A percentile compares a stretch with the other conserved stretches of the same genome.
phyloP scores from a whole-genome alignment of 2,113 vertebrate genomes.

The Dryoscopus gambensis region DNA sequence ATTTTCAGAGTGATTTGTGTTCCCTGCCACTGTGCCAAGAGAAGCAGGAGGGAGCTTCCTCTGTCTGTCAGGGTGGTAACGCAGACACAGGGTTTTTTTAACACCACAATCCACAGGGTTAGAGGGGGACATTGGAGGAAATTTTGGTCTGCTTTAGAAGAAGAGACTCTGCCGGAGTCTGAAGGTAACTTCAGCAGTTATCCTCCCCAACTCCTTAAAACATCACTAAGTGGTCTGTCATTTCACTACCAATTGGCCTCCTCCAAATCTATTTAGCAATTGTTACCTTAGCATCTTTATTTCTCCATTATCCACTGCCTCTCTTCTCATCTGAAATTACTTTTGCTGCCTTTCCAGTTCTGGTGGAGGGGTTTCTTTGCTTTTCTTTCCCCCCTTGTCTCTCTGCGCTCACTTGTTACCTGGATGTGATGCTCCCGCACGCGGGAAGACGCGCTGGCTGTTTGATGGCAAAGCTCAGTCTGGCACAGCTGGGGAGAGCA shows the following conservation, averaged over 20 bases:
- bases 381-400: neutral
- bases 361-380: neutral
- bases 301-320: neutral
- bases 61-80: neutral
- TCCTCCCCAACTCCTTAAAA: neutral
- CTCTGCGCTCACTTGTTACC: neutral
- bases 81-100: neutral
- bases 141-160: neutral
- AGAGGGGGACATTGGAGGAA: neutral
- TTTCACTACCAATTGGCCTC: neutral
- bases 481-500: neutral
- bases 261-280: neutral
- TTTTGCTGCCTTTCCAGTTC: neutral
- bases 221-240: neutral
- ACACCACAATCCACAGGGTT: neutral
- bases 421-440: neutral
- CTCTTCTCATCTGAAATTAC: neutral
- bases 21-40: neutral
- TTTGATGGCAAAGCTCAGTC: neutral
- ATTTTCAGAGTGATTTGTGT: neutral
- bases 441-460: neutral
- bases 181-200: too few species aligned
- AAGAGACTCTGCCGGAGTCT: neutral
- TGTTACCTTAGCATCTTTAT: neutral
- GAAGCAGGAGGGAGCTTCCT: neutral